Base-by-base conservation (phyloP, 2,888 invertebrate species). In the Eretmocerus hayati region DNA sequence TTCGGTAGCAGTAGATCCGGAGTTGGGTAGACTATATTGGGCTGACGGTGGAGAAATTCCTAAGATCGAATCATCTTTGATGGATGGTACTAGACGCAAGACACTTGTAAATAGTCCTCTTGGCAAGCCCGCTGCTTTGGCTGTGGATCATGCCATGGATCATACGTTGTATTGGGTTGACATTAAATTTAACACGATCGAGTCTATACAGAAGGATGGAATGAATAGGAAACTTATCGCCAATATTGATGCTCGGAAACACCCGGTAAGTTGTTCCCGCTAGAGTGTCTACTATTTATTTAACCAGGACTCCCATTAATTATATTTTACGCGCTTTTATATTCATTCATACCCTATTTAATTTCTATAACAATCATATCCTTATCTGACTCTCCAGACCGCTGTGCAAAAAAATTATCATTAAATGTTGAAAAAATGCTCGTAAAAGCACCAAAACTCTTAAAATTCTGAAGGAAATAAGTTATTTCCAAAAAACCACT, bases 131-230 rank as follows among this genome's bases (percentile, higher is more conserved):
- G 82, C 90, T 0, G 93, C 94, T 0, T 69, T 99, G 9, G 81
- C 93, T 0, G 84, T 99, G 40, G 99, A 99, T 66, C 88, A 86
- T 62, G 80, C 85, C 1, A 90, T 90, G 83, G 87, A 87, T 52
- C 89, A 93, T 65, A 78, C 88, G 0, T 75, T 99, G 15, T 99
- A 90, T 72, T 99, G 97, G 96, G 90, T 88, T 1, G 99, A 99
- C 67, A 85, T 88, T 0, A 97, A 97, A 68, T 74, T 91, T 31
- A 90, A 92, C 61, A 85, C 83, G 1, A 90, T 96, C 43, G 94
- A 95, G 67, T 84, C 84, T 44, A 86, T 92, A 76, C 79, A 81
- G 42, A 81, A 81, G 39, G 91, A 94, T 68, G 95, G 94, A 2
- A 77, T 83, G 0, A 81, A 83, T 47, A 74, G 93, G 19, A 83